Evolutionary conservation across 2,888 invertebrate species (phyloP), one percentile per base, ranked within the genome.

Genomic region (Gasteruption jaculator): DNA sequence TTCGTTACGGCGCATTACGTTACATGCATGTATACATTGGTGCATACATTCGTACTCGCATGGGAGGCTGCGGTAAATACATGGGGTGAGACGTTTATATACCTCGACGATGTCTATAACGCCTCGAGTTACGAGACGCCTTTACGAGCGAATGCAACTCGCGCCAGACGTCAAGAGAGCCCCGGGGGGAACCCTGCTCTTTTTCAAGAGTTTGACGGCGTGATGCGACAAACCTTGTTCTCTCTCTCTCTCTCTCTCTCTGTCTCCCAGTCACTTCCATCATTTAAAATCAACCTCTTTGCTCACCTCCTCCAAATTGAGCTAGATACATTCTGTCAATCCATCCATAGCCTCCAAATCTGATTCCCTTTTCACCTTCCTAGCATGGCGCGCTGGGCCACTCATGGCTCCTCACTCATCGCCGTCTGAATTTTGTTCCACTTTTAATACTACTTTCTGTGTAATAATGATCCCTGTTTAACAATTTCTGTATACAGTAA

Each of bases 81-180:
- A 68, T 68, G 62, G 68, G 68, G 68, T 64, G 63, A 66, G 68
- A 68, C 68, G 65, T 69, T 69, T 69, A 68, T 69, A 66, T 68
- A 68, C 68, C 69, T 62, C 57, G 58, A 60, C 63, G 67, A 67
- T 68, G 69, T 67, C 68, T 65, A 68, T 69, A 70, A 69, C 65
- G 61, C 64, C 62, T 64, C 62, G 65, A 69, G 68, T 69, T 70
- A 70, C 65, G 68, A 68, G 69, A 70, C 68, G 68, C 68, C 60
- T 70, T 70, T 69, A 70, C 70, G 70, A 69, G 63, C 67, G 60
- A 61, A 58, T 57, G 63, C 61, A 63, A 65, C 64, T 64, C 60
- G 59, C 65, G 61, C 60, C 61, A 60, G 61, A 61, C 63, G 61
- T 59, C 58, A 56, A 60, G 54, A 54, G 48, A 41, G 18, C 27